Percentiles rank a stretch among this genome's conserved stretches.
Evolutionary conservation across 2,888 invertebrate species (phyloP).

Genomic region (Polylopha cassiicola): DNA sequence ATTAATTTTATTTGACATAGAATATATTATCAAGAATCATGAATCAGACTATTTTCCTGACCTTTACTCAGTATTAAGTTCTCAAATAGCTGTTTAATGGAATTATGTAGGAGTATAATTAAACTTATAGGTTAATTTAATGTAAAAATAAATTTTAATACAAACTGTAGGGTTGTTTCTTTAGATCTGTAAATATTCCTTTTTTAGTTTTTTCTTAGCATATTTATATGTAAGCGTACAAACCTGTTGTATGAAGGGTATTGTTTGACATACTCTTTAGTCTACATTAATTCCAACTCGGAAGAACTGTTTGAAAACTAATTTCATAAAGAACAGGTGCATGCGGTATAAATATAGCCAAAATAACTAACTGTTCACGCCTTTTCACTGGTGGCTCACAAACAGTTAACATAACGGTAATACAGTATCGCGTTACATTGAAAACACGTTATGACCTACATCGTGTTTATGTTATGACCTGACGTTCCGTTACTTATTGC

Average conservation of each 20-base stretch:
- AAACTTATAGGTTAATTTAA: slow-evolving; percentile 58
- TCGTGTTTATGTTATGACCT: too few relatives aligned
- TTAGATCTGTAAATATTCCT: slow-evolving; percentile 70
- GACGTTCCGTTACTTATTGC: too few relatives aligned
- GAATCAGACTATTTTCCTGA: slow-evolving; percentile 52
- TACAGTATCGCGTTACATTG: not conserved
- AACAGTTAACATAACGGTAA: slow-evolving; percentile 6
- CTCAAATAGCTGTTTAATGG: slow-evolving; percentile 63
- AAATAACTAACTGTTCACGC: too few relatives aligned
- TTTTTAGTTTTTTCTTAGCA: slow-evolving; percentile 33
- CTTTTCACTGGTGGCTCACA: too few relatives aligned
- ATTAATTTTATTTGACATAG: slow-evolving; percentile 49
- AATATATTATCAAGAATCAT: slow-evolving; percentile 48
- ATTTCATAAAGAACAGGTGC: too few relatives aligned
- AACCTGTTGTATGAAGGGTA: too few relatives aligned
- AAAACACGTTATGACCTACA: too few relatives aligned
- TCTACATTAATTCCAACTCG: too few relatives aligned
- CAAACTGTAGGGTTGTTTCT: slow-evolving; percentile 71
- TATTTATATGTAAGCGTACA: not conserved
- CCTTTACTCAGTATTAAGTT: slow-evolving; percentile 72
- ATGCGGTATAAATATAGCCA: too few relatives aligned
- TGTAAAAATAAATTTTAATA: slow-evolving; percentile 67
- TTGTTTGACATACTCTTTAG: too few relatives aligned
- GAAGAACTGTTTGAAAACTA: too few relatives aligned
- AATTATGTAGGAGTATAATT: slow-evolving; percentile 52